A percentile compares a stretch with the other conserved stretches of the same genome.
phyloP scores from a whole-genome alignment of 2,113 vertebrate genomes.

The Nothobranchius kuhntae region DNA sequence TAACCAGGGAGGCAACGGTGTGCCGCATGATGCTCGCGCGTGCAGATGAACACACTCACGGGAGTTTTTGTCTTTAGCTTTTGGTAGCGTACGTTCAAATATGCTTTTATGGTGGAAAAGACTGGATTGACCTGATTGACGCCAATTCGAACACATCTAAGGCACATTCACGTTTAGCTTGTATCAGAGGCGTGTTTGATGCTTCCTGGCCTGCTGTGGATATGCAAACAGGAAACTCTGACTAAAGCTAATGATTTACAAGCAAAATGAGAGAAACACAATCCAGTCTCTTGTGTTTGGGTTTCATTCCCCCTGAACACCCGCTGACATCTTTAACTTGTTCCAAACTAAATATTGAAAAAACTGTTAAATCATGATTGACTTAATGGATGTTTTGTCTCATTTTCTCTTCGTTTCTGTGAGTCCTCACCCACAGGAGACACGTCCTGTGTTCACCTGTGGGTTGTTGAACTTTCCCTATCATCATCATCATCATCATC shows the following conservation, averaged over 20 bases:
- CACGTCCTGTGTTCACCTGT: conserved; percentile 21
- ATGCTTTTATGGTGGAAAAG: not conserved
- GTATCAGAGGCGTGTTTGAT: not conserved
- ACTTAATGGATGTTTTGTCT: conserved; percentile 54
- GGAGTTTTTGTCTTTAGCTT: too few relatives aligned
- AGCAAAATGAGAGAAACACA: conserved; percentile 35
- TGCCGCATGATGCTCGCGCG: conserved; percentile 20
- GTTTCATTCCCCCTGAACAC: conserved; percentile 52
- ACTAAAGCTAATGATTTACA: conserved; percentile 22
- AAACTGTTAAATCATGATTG: not conserved
- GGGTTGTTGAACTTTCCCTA: not conserved
- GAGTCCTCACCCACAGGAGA: conserved; percentile 35
- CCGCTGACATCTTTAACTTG: conserved; percentile 20
- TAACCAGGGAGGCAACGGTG: conserved; percentile 64
- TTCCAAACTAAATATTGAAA: not conserved
- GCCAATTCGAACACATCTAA: too few relatives aligned
- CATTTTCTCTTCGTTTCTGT: conserved; percentile 15
- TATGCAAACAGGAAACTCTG: conserved; percentile 68
- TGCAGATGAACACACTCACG: not conserved
- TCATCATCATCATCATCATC: conserved; percentile 44
- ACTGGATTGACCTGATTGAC: not conserved
- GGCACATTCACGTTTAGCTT: too few relatives aligned
- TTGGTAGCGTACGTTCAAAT: not conserved
- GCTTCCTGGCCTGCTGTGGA: conserved; percentile 59
- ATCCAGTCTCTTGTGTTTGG: conserved; percentile 19